Evolutionary conservation across 2,888 invertebrate species (phyloP), one percentile per base, ranked within the genome.

Genomic region (Heliconius aoede): DNA sequence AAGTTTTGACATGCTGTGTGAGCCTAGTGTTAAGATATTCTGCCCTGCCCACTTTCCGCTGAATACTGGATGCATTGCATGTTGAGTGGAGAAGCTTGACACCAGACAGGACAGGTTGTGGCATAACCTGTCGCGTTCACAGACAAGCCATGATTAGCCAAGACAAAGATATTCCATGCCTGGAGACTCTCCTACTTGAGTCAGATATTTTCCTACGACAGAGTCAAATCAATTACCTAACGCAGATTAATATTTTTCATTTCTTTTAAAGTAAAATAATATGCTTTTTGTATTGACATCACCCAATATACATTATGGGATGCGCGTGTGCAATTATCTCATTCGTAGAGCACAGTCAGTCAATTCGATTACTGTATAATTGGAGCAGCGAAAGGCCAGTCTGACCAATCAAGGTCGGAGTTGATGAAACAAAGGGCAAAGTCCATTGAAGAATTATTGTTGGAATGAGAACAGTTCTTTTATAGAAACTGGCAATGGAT

Each of bases 381-480:
- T 92, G 92, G 84, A 83, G 80, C 84, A 81, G 86, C 86, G 87
- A 89, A 89, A 90, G 91, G 90, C 89, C 89, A 85, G 84, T 83
- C 85, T 81, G 79, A 77, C 81, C 72, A 79, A 78, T 75, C 81
- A 83, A 84, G 90, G 91, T 90, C 90, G 89, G 86, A 73, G 71
- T 73, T 76, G 75, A 79, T 76, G 74, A 77, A 69, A 77, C 77
- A 77, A 72, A 74, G 72, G 67, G 51, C 55, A 46, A 32, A 60
- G 55, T 78, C 73, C 80, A 80, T 77, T 76, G 80, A 76, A 60
- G 75, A 61, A 13, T 73, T 28, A n/a, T 24, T 65, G 60, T 30
- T n/a, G 60, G 26, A 26, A 28, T 8, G n/a, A 24, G 26, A n/a
- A 92, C 68, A 98, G 95, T 15, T 97, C 97, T 11, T 86, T 97